Evolutionary conservation across 2,888 invertebrate genomes (phyloP).

Genomic region (Mactromeris polynyma): DNA sequence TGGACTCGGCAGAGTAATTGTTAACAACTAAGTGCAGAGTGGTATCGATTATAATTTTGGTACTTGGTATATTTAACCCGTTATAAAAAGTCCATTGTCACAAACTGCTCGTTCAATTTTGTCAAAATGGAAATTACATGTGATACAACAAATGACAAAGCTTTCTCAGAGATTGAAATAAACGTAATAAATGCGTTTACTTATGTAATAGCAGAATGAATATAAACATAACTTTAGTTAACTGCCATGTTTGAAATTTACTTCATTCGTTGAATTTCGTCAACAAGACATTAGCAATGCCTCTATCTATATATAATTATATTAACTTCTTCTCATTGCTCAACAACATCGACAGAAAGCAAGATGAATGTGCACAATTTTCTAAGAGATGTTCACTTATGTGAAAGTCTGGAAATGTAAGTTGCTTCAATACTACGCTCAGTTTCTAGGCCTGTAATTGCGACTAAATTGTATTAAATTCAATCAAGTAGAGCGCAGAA

Average conservation of each 20-base stretch:
- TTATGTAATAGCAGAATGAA: neutral
- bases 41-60: too few relatives aligned
- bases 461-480: slow-evolving; percentile 2
- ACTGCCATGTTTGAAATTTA: neutral
- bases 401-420: neutral
- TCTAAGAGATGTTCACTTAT: neutral
- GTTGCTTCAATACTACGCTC: neutral
- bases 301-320: neutral
- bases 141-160: too few relatives aligned
- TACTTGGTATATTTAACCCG: too few relatives aligned
- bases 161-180: too few relatives aligned
- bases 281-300: neutral
- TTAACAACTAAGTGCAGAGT: too few relatives aligned
- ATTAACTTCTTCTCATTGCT: neutral
- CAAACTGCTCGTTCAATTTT: too few relatives aligned
- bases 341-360: neutral
- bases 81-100: too few relatives aligned
- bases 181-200: neutral
- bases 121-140: too few relatives aligned
- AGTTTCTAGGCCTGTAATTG: neutral
- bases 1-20: too few relatives aligned
- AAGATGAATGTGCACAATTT: neutral
- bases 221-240: neutral
- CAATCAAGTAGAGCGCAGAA: neutral
- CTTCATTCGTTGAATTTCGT: neutral